These are phyloP conservation scores for Sepioteuthis lessoniana DNA, from an alignment of 2,888 invertebrate genomes.

Conservation along the genomic window DNA sequence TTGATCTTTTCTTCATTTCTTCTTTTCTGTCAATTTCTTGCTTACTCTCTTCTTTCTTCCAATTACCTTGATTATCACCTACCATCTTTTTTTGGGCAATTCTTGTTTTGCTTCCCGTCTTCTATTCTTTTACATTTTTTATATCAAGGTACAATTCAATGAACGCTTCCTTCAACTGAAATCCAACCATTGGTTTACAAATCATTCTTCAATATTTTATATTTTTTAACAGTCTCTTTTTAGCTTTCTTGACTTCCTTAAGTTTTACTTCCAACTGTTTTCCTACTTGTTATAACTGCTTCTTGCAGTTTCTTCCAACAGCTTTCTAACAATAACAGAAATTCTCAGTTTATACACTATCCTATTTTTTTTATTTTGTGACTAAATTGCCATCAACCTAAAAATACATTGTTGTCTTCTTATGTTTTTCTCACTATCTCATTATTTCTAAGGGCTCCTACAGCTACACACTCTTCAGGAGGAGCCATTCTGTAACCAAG, in stretches of 20 bases:
- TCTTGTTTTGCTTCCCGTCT: background rate
- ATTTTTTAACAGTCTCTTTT: background rate
- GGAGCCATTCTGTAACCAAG: background rate
- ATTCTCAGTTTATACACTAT: background rate
- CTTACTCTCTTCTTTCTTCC: background rate
- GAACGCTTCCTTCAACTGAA: background rate
- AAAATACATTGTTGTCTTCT: background rate
- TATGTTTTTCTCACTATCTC: background rate
- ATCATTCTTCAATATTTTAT: background rate
- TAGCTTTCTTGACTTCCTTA: background rate
- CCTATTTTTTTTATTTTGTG: background rate
- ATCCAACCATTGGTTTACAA: background rate
- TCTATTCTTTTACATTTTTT: background rate
- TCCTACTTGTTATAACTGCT: background rate
- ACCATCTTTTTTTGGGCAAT: background rate
- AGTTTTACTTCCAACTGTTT: background rate
- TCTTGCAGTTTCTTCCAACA: background rate
- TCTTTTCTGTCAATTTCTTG: background rate
- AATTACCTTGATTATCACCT: background rate
- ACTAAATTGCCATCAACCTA: background rate
- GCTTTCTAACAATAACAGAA: background rate
- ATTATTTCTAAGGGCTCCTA: background rate
- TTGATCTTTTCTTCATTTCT: background rate
- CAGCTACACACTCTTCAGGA: background rate
- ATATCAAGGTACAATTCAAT: background rate